phyloP scores from a whole-genome alignment of 2,113 vertebrate genomes.

The Ictalurus punctatus region DNA sequence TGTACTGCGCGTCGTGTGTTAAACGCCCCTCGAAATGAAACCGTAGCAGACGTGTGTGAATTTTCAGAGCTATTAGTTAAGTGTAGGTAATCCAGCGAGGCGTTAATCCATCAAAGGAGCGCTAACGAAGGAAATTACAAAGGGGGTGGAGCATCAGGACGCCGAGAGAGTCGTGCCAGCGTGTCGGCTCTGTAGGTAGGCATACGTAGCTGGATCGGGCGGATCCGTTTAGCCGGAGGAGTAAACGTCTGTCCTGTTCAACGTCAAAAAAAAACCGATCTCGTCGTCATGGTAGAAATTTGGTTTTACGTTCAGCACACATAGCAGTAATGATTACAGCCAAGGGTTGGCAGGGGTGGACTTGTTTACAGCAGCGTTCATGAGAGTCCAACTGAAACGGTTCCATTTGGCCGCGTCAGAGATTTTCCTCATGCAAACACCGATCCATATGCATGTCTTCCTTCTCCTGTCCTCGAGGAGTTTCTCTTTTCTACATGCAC shows the following conservation, averaged over 20 bases:
- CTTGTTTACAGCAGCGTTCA: constrained; percentile 18
- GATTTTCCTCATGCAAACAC: constrained; percentile 49
- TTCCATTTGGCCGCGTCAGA: constrained; percentile 43
- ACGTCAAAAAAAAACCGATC: neutral
- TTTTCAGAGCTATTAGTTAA: neutral
- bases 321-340: constrained; percentile 2
- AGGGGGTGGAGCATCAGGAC: neutral
- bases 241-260: neutral
- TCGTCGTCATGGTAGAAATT: neutral
- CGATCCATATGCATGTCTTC: constrained; percentile 60
- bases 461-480: constrained; percentile 63
- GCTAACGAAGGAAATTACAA: neutral
- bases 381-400: constrained; percentile 28
- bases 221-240: neutral
- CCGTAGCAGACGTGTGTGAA: neutral
- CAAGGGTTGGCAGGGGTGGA: constrained; percentile 12
- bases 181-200: neutral
- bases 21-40: neutral
- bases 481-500: constrained; percentile 63
- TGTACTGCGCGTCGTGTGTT: neutral
- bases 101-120: constrained; percentile 10
- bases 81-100: neutral
- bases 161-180: neutral
- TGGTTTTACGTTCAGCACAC: neutral
- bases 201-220: neutral